These are phyloP conservation scores for Drosophila sucinea DNA, from an alignment of 1,140 invertebrate genomes.

Conservation along the genomic window DNA sequence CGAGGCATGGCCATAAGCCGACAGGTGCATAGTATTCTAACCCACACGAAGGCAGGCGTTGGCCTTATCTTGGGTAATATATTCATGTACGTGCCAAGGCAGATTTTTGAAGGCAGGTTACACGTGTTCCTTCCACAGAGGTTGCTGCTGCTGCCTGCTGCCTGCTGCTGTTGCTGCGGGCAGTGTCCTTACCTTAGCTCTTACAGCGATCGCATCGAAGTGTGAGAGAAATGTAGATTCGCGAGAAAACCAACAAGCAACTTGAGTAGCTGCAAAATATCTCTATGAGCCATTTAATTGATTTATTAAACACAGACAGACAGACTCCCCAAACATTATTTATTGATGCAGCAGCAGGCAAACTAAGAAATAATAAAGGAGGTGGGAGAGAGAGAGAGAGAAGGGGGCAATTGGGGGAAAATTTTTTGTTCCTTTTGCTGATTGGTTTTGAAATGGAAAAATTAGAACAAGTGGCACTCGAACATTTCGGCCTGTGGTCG, in stretches of 20 bases:
- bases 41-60: conserved; percentile 48
- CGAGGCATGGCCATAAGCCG: not conserved
- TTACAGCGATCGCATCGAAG: conserved; percentile 17
- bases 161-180: conserved; percentile 60
- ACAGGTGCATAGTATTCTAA: conserved; percentile 24
- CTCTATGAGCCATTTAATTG: conserved; percentile 62
- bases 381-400: not conserved
- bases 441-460: conserved; percentile 76
- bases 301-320: conserved; percentile 57
- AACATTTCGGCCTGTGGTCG: conserved; percentile 25
- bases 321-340: conserved; percentile 53
- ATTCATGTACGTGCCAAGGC: conserved; percentile 77
- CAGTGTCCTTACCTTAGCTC: conserved; percentile 68
- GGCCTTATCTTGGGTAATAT: conserved; percentile 75
- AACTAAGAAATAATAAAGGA: not conserved
- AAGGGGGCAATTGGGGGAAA: not conserved
- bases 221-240: conserved; percentile 71
- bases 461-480: conserved; percentile 78
- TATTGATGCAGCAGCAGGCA: conserved; percentile 55
- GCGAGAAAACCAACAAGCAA: conserved; percentile 67
- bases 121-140: conserved; percentile 52
- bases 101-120: conserved; percentile 54
- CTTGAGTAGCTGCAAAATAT: conserved; percentile 60
- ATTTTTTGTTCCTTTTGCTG: conserved; percentile 27
- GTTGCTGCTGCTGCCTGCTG: not conserved